These are phyloP conservation scores for Brachionus rotundiformis DNA, from an alignment of 1,140 invertebrate species.

Conservation along the genomic window DNA sequence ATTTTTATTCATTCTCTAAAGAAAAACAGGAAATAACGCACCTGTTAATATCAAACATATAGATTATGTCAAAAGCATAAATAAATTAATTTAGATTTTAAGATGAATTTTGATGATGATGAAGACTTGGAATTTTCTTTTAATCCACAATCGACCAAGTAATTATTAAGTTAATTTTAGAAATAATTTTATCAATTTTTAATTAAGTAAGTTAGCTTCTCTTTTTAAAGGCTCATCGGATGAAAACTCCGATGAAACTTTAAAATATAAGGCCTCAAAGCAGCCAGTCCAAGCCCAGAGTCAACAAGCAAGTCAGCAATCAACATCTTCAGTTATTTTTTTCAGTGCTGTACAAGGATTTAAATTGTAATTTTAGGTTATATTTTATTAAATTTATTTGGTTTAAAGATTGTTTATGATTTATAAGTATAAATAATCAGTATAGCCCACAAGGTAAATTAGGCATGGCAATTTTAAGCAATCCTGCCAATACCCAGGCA, in stretches of 20 bases:
- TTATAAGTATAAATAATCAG: constrained; percentile 60
- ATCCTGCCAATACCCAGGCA: constrained; percentile 55
- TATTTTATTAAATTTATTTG: no score
- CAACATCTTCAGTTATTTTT: constrained; percentile 56
- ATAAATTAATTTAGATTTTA: constrained; percentile 11
- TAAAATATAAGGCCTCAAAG: constrained; percentile 47
- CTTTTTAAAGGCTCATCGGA: neutral
- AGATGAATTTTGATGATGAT: constrained; percentile 51
- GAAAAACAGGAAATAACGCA: neutral
- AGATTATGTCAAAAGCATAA: neutral
- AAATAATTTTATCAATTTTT: neutral
- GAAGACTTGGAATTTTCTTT: constrained; percentile 49
- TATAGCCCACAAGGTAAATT: constrained; percentile 64
- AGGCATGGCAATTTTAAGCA: constrained; percentile 60
- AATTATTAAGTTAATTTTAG: neutral
- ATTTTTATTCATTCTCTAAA: neutral
- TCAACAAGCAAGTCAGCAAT: constrained; percentile 53
- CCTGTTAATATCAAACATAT: neutral
- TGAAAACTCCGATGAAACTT: constrained; percentile 7
- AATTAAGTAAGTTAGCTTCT: constrained; percentile 31
- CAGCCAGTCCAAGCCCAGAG: neutral
- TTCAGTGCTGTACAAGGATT: constrained; percentile 59
- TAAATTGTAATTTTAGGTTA: constrained; percentile 61
- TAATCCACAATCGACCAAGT: constrained; percentile 35
- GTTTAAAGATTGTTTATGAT: constrained; percentile 42